These are phyloP conservation scores for Chaetoderma sp. DNA, from an alignment of 2,888 invertebrate species.

Conservation along the genomic window DNA sequence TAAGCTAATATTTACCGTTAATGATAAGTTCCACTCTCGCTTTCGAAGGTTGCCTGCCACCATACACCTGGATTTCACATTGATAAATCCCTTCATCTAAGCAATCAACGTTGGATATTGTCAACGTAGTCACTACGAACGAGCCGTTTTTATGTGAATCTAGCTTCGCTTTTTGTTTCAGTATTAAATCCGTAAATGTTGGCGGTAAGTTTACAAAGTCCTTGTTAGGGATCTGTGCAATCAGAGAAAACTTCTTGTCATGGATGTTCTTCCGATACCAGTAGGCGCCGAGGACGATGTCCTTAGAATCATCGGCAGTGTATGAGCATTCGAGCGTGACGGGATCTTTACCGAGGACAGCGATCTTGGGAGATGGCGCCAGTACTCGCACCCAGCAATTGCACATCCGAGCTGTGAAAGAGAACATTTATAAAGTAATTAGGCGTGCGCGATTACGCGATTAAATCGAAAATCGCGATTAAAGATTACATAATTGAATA, in stretches of 20 bases:
- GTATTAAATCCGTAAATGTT: background rate
- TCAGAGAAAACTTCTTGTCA: background rate
- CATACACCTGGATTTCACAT: background rate
- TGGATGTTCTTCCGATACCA: background rate
- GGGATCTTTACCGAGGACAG: background rate
- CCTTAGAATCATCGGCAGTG: background rate
- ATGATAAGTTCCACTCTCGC: background rate
- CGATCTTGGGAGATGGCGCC: background rate
- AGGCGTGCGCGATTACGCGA: too few species aligned
- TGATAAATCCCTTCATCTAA: background rate
- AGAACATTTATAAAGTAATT: too few species aligned
- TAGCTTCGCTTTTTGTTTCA: background rate
- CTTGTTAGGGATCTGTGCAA: conserved; percentile 3
- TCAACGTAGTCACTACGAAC: background rate
- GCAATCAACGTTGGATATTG: background rate
- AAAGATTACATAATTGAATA: too few species aligned
- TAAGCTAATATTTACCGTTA: too few species aligned
- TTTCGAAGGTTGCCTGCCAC: background rate
- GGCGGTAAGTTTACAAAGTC: background rate
- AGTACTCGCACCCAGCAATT: background rate
- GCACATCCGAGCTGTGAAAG: background rate
- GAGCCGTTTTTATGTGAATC: background rate
- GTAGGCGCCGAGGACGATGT: background rate
- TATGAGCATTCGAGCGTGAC: background rate
- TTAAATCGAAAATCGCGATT: too few species aligned